Conservation (phyloP, 1,140 invertebrate genomes). For the Microplitis demolitor region DNA sequence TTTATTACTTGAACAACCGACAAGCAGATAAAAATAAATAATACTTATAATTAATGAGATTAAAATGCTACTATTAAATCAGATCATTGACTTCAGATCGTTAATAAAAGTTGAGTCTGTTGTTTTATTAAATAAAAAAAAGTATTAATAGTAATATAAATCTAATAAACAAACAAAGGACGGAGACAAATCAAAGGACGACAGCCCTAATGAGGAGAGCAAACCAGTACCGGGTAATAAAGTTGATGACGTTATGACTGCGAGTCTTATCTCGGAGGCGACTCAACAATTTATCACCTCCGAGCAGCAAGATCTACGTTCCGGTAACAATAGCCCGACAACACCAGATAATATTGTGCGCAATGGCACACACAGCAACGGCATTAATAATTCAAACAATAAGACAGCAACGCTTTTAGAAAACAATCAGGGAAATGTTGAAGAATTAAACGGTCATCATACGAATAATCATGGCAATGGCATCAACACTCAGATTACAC, state of each 20-base stretch:
- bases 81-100: too few species aligned
- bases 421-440: conserved; percentile 42
- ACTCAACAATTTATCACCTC: conserved; percentile 55
- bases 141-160: neutral
- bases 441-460: conserved; percentile 57
- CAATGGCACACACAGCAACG: conserved; percentile 57
- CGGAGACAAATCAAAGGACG: conserved; percentile 56
- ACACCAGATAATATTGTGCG: conserved; percentile 44
- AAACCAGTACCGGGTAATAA: conserved; percentile 48
- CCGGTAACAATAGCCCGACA: conserved; percentile 42
- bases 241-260: conserved; percentile 54
- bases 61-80: too few species aligned
- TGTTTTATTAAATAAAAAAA: too few species aligned
- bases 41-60: too few species aligned
- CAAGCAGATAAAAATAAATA: too few species aligned
- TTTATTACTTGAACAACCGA: too few species aligned
- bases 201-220: conserved; percentile 52
- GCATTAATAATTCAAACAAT: conserved; percentile 52
- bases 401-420: conserved; percentile 57
- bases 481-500: conserved; percentile 56
- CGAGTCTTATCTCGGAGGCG: conserved; percentile 57
- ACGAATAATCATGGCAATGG: conserved; percentile 51
- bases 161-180: conserved; percentile 33
- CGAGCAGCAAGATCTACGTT: conserved; percentile 50
- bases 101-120: too few species aligned